These are phyloP conservation scores for Parnassius apollo DNA, from an alignment of 2,888 invertebrate genomes.

Conservation along the genomic window DNA sequence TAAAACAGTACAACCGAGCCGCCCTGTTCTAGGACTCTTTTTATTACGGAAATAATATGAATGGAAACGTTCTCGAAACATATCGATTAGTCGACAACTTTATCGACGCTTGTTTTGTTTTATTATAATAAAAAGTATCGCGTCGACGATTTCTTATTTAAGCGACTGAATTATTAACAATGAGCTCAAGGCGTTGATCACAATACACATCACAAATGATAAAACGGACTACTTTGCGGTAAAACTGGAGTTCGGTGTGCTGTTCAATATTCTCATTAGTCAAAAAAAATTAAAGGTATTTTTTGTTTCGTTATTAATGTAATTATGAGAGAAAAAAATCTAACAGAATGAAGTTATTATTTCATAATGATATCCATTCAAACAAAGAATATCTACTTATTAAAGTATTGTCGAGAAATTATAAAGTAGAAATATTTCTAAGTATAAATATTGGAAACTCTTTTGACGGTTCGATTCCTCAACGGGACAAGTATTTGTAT, in stretches of 20 bases:
- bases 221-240: conserved; percentile 11
- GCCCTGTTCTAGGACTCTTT: conserved; percentile 33
- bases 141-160: conserved; percentile 17
- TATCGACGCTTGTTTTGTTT: conserved; percentile 17
- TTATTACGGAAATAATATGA: conserved; percentile 44
- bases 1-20: conserved; percentile 28
- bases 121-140: conserved; percentile 13
- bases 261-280: too few species aligned
- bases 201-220: conserved; percentile 3
- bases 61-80: conserved; percentile 22
- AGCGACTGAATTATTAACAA: conserved; percentile 17
- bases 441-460: too few species aligned
- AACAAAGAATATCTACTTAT: too few species aligned
- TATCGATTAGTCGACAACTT: conserved; percentile 24
- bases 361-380: too few species aligned
- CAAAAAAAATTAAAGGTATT: too few species aligned
- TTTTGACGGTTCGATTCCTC: too few species aligned
- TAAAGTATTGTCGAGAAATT: too few species aligned
- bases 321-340: too few species aligned
- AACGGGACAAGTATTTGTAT: too few species aligned
- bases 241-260: conserved; percentile 2
- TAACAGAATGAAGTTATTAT: too few species aligned
- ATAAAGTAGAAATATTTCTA: too few species aligned
- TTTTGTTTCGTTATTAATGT: too few species aligned
- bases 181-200: conserved; percentile 11